Evolutionary conservation across 2,888 invertebrate genomes (phyloP).

Genomic region (Alloscopus bannaensis): DNA sequence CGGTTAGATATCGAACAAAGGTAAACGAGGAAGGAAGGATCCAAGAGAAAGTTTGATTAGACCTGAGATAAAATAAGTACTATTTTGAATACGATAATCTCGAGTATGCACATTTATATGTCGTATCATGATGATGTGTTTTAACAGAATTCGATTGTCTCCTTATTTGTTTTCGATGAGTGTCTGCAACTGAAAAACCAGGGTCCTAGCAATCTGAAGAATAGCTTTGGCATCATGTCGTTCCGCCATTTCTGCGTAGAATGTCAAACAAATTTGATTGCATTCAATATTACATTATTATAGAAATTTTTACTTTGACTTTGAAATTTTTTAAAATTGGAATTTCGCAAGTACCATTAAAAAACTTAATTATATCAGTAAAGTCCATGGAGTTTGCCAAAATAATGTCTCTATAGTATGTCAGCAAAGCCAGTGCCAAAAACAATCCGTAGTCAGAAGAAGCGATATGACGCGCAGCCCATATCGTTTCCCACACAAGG

Average conservation of each 20-base stretch:
- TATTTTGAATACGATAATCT: background rate
- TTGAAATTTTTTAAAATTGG: too few species aligned
- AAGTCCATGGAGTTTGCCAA: conserved; percentile 98
- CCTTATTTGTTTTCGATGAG: conserved; percentile 92
- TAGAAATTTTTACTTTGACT: conserved; percentile 1
- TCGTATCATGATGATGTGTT: background rate
- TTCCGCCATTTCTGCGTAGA: conserved; percentile 95
- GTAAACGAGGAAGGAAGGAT: background rate
- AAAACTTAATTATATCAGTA: conserved; percentile 98
- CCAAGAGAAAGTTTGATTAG: background rate
- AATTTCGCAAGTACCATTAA: conserved; percentile 87
- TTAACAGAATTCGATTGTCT: conserved; percentile 15
- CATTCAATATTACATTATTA: background rate
- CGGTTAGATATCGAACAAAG: too few species aligned
- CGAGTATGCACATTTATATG: background rate
- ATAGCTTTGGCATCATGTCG: conserved; percentile 91
- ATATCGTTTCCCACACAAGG: conserved; percentile 95
- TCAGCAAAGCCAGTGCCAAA: conserved; percentile 91
- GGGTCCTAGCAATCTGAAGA: conserved; percentile 87
- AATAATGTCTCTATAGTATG: conserved; percentile 95
- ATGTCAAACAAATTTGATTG: conserved; percentile 27
- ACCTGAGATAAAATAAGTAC: background rate
- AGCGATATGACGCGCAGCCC: conserved; percentile 92
- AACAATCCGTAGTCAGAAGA: conserved; percentile 95
- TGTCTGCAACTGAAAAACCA: conserved; percentile 92